Percentiles rank a stretch among this genome's conserved stretches.
phyloP scores from a whole-genome alignment of 2,888 invertebrate species.

The Aspidiotus rigidus region DNA sequence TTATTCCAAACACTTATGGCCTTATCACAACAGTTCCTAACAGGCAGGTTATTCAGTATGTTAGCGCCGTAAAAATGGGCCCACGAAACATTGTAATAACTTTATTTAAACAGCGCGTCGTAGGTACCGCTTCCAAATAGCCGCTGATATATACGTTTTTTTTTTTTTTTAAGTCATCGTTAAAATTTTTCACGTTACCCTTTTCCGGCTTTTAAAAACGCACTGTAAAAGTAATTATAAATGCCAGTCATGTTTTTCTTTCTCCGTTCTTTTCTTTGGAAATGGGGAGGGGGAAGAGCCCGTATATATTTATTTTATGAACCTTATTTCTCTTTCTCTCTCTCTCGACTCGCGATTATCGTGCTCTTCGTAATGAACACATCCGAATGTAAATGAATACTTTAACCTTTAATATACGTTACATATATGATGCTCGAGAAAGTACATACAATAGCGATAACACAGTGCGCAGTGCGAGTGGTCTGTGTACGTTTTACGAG shows the following conservation, averaged over 20 bases:
- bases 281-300: not conserved
- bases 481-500: too few relatives aligned
- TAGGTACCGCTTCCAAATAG: slow-evolving; percentile 1
- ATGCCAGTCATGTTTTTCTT: slow-evolving; percentile 2
- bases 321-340: not conserved
- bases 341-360: not conserved
- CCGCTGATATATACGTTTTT: not conserved
- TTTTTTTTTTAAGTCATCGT: not conserved
- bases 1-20: not conserved
- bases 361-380: not conserved
- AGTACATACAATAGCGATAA: not conserved
- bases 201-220: slow-evolving; percentile 1
- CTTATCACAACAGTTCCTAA: not conserved
- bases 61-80: not conserved
- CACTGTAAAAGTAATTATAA: not conserved
- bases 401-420: not conserved
- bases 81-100: not conserved
- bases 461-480: too few relatives aligned
- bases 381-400: slow-evolving; percentile 4
- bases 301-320: not conserved
- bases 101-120: not conserved
- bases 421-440: not conserved
- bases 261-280: not conserved
- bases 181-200: slow-evolving; percentile 4
- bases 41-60: not conserved